Percentiles rank a stretch among this genome's conserved stretches.
Conservation (phyloP, 2,113 vertebrate species). For the Meles meles region DNA sequence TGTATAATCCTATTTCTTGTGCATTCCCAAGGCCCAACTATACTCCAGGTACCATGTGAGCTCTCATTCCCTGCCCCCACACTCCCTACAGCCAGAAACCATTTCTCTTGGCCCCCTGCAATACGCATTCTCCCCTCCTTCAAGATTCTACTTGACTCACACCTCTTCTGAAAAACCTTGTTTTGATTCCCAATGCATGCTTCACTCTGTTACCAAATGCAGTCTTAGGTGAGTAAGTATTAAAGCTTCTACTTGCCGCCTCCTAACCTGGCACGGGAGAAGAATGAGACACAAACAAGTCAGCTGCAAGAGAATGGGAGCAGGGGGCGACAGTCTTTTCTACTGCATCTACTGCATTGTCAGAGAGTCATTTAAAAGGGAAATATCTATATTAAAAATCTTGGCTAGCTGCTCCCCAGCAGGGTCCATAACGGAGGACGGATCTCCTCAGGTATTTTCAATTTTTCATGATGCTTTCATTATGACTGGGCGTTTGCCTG, state of each 20-base stretch:
- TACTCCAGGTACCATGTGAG: not conserved
- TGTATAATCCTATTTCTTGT: not conserved
- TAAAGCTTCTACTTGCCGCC: not conserved
- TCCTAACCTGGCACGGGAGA: no score
- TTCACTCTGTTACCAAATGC: not conserved
- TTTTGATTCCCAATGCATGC: not conserved
- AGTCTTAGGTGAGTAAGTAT: not conserved
- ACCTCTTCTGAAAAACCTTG: not conserved
- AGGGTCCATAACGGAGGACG: not conserved
- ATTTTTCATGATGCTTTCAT: constrained; percentile 54
- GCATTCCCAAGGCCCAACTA: not conserved
- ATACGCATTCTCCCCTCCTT: not conserved
- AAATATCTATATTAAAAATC: constrained; percentile 44
- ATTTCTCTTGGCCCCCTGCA: not conserved
- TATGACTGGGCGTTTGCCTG: not conserved
- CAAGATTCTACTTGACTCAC: not conserved
- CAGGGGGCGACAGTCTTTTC: no score
- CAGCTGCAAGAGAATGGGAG: no score
- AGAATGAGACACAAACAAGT: no score
- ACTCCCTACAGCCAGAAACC: not conserved
- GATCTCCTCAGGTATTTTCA: constrained; percentile 28
- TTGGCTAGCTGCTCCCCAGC: constrained; percentile 41
- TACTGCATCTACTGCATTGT: not conserved
- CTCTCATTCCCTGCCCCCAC: fast-evolving
- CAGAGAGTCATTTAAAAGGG: not conserved